Conservation (phyloP, 1,140 invertebrate genomes). For the Rhagoletis pomonella region DNA sequence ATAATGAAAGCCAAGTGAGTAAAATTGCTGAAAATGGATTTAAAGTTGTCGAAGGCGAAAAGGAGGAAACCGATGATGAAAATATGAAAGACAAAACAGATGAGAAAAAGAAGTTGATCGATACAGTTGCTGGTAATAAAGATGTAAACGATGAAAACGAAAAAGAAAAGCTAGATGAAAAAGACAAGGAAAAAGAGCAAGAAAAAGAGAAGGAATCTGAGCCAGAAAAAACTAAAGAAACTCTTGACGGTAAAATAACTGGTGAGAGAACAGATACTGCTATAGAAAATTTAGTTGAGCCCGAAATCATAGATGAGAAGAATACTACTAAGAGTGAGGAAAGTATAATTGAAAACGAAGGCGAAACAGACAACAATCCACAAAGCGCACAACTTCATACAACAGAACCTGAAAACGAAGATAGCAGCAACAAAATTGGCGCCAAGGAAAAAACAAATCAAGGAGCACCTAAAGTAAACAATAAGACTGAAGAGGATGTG, state of each 20-base stretch:
- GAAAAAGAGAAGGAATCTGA: too few relatives aligned
- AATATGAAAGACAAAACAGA: background rate
- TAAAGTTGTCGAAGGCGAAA: background rate
- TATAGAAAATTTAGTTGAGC: too few relatives aligned
- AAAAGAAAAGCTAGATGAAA: background rate
- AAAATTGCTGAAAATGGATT: background rate
- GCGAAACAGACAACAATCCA: too few relatives aligned
- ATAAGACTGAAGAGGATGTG: conserved; percentile 52
- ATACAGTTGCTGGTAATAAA: too few relatives aligned
- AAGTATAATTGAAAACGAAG: too few relatives aligned
- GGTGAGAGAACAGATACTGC: too few relatives aligned
- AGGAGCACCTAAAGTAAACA: conserved; percentile 30
- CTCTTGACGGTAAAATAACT: too few relatives aligned
- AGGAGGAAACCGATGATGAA: background rate
- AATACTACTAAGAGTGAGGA: too few relatives aligned
- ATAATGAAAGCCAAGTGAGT: background rate
- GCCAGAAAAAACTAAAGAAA: too few relatives aligned
- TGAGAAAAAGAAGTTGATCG: background rate
- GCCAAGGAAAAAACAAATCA: background rate
- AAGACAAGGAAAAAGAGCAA: too few relatives aligned
- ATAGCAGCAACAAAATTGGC: background rate
- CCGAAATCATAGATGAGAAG: too few relatives aligned
- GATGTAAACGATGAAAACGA: background rate
- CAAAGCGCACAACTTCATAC: background rate
- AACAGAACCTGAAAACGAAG: background rate